Evolutionary conservation across 1,140 invertebrate genomes (phyloP).

Genomic region (Bombus affinis): DNA sequence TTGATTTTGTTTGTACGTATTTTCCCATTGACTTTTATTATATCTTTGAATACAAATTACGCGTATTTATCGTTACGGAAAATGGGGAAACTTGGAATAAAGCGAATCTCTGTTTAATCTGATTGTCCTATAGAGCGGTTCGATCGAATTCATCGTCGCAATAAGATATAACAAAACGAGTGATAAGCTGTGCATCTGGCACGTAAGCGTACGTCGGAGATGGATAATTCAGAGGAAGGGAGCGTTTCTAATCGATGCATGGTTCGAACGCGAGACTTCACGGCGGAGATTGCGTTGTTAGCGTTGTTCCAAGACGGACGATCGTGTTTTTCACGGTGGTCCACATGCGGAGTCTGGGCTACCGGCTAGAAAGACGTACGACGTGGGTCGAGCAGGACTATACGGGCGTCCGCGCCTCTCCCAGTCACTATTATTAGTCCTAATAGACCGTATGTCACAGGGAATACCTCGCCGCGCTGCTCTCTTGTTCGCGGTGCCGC

Average conservation of each 20-base stretch:
- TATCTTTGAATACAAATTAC: too few relatives aligned
- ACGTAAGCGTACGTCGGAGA: not conserved
- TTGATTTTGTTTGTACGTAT: too few relatives aligned
- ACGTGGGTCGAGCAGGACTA: constrained; percentile 6
- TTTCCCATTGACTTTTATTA: too few relatives aligned
- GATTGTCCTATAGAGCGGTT: too few relatives aligned
- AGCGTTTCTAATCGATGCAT: constrained; percentile 4
- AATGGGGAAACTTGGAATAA: too few relatives aligned
- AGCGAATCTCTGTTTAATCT: too few relatives aligned
- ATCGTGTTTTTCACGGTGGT: constrained; percentile 25
- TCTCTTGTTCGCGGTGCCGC: constrained; percentile 6
- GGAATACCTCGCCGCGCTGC: constrained; percentile 46
- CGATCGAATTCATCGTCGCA: too few relatives aligned
- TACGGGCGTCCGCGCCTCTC: constrained; percentile 46
- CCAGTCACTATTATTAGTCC: constrained; percentile 78
- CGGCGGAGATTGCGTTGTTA: not conserved
- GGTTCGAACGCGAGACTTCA: constrained; percentile 21
- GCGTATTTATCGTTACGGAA: too few relatives aligned
- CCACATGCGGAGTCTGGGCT: not conserved
- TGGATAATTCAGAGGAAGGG: not conserved
- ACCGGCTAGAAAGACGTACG: constrained; percentile 29
- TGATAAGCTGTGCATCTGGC: not conserved
- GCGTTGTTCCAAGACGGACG: constrained; percentile 13
- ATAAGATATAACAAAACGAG: not conserved
- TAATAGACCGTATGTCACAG: constrained; percentile 80